Conservation (phyloP, 92 coral and sea anemone genomes). For the Porites rus region DNA sequence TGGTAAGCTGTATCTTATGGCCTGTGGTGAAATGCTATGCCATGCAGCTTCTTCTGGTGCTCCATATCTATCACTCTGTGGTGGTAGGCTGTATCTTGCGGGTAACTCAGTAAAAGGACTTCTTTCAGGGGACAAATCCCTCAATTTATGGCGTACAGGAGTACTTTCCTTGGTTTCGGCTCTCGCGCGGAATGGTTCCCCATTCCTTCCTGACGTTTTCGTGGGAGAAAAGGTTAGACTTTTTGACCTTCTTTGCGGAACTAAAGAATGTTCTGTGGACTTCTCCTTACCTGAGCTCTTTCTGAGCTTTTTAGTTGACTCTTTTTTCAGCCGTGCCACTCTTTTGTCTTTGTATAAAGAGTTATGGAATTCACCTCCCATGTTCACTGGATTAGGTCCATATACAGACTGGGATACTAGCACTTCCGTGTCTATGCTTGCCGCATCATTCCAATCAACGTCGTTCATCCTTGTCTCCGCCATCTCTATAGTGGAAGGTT, state of each 20-base stretch:
- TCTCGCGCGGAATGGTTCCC: neutral
- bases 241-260: constrained; percentile 69
- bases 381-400: constrained; percentile 90
- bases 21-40: no score
- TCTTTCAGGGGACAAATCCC: constrained; percentile 19
- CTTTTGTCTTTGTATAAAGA: constrained; percentile 82
- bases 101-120: constrained; percentile 21
- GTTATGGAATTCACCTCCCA: constrained; percentile 93
- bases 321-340: constrained; percentile 76
- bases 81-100: constrained; percentile 40
- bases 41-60: no score
- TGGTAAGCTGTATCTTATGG: constrained; percentile 25
- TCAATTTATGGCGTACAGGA: neutral
- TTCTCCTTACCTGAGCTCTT: constrained; percentile 71
- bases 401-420: constrained; percentile 90
- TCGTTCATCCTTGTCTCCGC: constrained; percentile 30
- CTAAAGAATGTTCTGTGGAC: constrained; percentile 53
- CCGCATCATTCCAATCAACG: constrained; percentile 85
- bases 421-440: constrained; percentile 93
- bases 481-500: constrained; percentile 30
- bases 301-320: constrained; percentile 82
- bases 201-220: constrained; percentile 6
- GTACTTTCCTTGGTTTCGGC: neutral
- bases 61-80: constrained; percentile 15
- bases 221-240: constrained; percentile 59